Evolutionary conservation across 2,113 vertebrate genomes (phyloP), one percentile per base, ranked within the genome.

Genomic region (Tamias sibiricus): DNA sequence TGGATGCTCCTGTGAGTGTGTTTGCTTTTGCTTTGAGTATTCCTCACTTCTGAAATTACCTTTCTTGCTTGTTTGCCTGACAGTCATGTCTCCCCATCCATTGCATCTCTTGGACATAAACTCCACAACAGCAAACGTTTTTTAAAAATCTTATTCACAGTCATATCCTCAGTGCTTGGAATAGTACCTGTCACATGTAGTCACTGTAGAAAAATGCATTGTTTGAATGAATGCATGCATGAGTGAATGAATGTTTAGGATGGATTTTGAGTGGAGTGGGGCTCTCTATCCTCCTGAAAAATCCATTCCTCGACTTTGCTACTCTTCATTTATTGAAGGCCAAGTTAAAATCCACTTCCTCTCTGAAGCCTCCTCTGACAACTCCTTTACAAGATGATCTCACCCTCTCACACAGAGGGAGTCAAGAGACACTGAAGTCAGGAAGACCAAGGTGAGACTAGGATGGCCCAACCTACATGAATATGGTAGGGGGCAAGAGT

Each of bases 11-110:
- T 44, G 3, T 35, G n/a, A 17, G 32, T 71, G 5, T 19, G 16
- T 49, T 37, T 74, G 69, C 1, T 91, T 86, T 69, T 77, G 8
- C 66, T 92, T 26, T 24, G 28, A 54, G 40, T n/a, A 32, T 94
- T 96, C 88, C 57, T 90, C 9, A 52, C 5, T 71, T 47, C 37
- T 75, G 62, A 87, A 89, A 59, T 82, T 22, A 71, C 12, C 54
- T 95, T 77, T 24, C 16, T 35, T 71, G 22, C 40, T 74, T 69
- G 59, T 72, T 47, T 74, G 40, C 9, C 75, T 87, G 5, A 37
- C 32, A 74, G 59, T 44, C 30, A 32, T 1, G 47, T 92, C 42
- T 72, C 71, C 54, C 74, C 49, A 79, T 49, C 49, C 37, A 13
- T 69, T 69, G 35, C 37, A 69, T 57, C 59, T 44, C 22, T 69